Base-by-base conservation (phyloP, 2,888 invertebrate species). In the Argynnis bischoffii region DNA sequence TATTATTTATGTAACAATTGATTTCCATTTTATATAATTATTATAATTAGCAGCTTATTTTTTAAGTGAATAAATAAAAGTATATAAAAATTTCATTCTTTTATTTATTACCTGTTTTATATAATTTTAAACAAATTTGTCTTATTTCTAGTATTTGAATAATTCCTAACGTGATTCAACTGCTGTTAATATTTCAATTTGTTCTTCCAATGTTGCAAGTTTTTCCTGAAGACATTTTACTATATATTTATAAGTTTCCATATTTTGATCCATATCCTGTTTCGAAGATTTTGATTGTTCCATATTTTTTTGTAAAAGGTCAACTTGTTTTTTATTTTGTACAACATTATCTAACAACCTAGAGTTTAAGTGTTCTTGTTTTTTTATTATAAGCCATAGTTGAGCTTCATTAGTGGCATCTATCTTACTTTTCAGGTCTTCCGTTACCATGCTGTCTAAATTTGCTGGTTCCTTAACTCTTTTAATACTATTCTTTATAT, bases 161-260 rank as follows among this genome's bases (percentile, higher is more conserved):
- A 18, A 41, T 63, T 21, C 11, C 55, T 85, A 89, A 76, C 89
- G 82, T 66, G 91, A 82, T 75, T 92, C 92, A 47, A 92, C 86
- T 70, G 89, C 81, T 71, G 90, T 87, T 65, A 92, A 75, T 67
- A 92, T 91, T 79, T 92, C 90, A 73, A 92, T 86, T 77, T 92
- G 91, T 76, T 92, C 92, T 69, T 92, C 92, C 66, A 89, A 80
- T 41, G 90, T 88, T 6, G 90, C 85, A 74, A 90, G 87, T 76
- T 91, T 92, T 70, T 92, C 92, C 76, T 92, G 91, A 47, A 92
- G 80, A 73, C 89, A 87, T 77, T 91, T 92, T 0, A 89, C 84
- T 72, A 90, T 82, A 74, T 91, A 92, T 72, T 89, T 92, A 51
- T 87, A 78, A 15, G 84, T 85, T 55, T 92, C 88, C 48, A 86